phyloP scores from a whole-genome alignment of 2,113 vertebrate genomes.

The Himantopus leucocephalus region DNA sequence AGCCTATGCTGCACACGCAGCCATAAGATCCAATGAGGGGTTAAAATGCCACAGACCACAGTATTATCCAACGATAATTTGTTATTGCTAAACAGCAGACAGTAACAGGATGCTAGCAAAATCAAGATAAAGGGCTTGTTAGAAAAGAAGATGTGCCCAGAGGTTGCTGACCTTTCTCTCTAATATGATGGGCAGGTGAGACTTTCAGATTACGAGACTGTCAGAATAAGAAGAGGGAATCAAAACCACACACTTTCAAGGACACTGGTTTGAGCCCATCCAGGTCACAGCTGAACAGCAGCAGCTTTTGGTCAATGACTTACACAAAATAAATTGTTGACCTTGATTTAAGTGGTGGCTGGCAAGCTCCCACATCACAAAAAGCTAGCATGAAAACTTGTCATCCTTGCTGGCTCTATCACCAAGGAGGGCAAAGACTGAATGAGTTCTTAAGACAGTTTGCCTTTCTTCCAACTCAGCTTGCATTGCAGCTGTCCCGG shows the following conservation, averaged over 20 bases:
- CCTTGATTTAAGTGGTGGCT: background rate
- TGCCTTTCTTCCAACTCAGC: conserved; percentile 9
- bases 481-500: background rate
- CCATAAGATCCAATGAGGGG: background rate
- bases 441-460: conserved; percentile 3
- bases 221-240: background rate
- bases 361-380: background rate
- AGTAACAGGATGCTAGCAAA: background rate
- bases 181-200: background rate
- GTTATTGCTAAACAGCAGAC: background rate
- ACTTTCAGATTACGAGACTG: background rate
- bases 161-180: background rate
- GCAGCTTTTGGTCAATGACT: background rate
- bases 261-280: background rate
- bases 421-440: background rate
- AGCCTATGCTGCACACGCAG: background rate
- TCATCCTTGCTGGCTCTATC: background rate
- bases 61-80: background rate
- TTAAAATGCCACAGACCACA: background rate
- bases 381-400: background rate
- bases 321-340: background rate
- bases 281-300: background rate
- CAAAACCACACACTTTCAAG: background rate
- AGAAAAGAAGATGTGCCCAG: background rate
- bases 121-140: background rate